Percentiles rank a stretch among this genome's conserved stretches.
These are phyloP conservation scores for Whitmania pigra DNA, from an alignment of 1,140 invertebrate genomes.

Conservation along the genomic window DNA sequence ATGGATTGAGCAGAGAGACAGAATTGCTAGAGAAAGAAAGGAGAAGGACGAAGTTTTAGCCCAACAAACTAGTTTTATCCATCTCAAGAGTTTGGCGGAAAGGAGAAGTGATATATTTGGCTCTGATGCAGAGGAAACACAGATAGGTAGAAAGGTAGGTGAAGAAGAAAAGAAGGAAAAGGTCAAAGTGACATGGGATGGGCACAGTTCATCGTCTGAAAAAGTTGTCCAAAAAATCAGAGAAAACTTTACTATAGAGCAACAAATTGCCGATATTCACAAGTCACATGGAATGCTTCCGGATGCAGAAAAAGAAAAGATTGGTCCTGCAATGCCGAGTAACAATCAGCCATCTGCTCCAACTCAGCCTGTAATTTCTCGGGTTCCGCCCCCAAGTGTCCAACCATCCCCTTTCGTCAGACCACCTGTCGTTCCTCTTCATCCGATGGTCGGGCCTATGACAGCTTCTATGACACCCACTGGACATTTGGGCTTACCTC, in stretches of 20 bases:
- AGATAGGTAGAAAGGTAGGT: constrained; percentile 92
- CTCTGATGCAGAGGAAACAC: constrained; percentile 84
- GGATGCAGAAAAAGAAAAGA: constrained; percentile 76
- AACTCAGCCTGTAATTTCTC: constrained; percentile 9
- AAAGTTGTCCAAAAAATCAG: constrained; percentile 67
- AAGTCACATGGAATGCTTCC: constrained; percentile 78
- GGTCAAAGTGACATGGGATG: constrained; percentile 90
- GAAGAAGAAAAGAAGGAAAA: constrained; percentile 66
- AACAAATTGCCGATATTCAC: constrained; percentile 93
- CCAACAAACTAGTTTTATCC: constrained; percentile 73
- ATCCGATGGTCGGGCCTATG: too few relatives aligned
- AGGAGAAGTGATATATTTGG: constrained; percentile 99
- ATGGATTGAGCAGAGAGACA: constrained; percentile 91
- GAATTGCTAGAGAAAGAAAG: constrained; percentile 62
- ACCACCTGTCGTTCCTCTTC: constrained; percentile 9
- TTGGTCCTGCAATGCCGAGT: constrained; percentile 42
- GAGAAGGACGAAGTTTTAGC: constrained; percentile 73
- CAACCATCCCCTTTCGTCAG: constrained; percentile 28
- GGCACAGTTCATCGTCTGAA: constrained; percentile 64
- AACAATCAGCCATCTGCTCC: neutral
- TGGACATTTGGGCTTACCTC: too few relatives aligned
- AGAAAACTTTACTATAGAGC: constrained; percentile 87
- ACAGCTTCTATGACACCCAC: too few relatives aligned
- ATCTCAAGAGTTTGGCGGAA: constrained; percentile 87
- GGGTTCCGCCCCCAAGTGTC: constrained; percentile 23